Evolutionary conservation across 2,888 invertebrate genomes (phyloP), one percentile per base, ranked within the genome.

Genomic region (Trypoxylon attenuatum): DNA sequence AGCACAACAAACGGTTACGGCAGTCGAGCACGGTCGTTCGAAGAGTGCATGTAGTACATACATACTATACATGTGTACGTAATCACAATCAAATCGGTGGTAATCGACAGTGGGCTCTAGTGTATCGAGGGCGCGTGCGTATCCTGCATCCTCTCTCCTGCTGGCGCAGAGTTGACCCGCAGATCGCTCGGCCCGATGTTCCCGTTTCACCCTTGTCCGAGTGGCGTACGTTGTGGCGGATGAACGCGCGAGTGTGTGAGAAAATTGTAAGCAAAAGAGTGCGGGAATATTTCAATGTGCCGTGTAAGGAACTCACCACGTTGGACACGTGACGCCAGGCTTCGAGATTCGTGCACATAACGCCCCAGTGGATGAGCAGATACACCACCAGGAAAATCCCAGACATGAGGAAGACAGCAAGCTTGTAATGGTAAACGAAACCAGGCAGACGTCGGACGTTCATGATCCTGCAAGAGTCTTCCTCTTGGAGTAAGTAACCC

Each of bases 261-360:
- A 42, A 38, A 21, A 18, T 50, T 51, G 21, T n/a, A n/a, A n/a
- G n/a, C n/a, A n/a, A n/a, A 33, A 16, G 10, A 25, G 18, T 29
- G 33, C 13, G 10, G 25, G 13, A 54, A 51, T 43, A 15, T 18
- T 21, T 42, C 41, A 25, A 33, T 23, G 33, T 23, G 15, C 6
- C 27, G 16, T 39, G 23, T 8, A 46, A 58, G 46, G 42, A 43
- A 86, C 90, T 90, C 87, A 91, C 91, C 87, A 91, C 87, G 79
- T 86, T 87, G 67, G 89, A 88, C 59, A 91, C 88, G 79, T 90
- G 89, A 52, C 88, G 86, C 85, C 89, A 89, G n/a, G 90, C 89
- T 77, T 90, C 89, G 47, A 90, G 84, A 82, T 90, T 90, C 22
- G 89, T 88, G 81, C 91, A 91, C 77, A 91, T 84, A 46, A 91